phyloP scores from a whole-genome alignment of 2,113 vertebrate genomes.

The Podilymbus podiceps region DNA sequence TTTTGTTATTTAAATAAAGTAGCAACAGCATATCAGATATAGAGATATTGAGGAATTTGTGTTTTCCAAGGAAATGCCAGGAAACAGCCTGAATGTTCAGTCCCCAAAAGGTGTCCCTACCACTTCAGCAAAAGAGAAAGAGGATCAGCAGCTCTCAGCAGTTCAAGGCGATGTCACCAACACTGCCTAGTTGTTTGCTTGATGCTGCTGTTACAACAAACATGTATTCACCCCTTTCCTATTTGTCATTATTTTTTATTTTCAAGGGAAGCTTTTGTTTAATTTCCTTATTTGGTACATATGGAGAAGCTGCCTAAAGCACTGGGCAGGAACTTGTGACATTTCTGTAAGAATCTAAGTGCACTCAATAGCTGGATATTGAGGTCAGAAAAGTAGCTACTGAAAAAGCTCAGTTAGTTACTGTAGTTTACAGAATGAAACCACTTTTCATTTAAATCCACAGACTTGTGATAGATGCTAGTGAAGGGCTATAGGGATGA shows the following conservation, averaged over 20 bases:
- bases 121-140: neutral
- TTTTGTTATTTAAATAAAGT: neutral
- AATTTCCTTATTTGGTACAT: neutral
- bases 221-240: neutral
- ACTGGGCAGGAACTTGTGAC: neutral
- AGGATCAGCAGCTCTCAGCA: neutral
- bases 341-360: conserved; percentile 11
- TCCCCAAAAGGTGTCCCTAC: neutral
- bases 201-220: neutral
- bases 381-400: conserved; percentile 33
- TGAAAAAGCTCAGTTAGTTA: conserved; percentile 12
- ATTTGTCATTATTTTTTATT: neutral
- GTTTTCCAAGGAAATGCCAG: neutral
- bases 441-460: conserved; percentile 22
- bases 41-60: neutral
- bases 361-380: conserved; percentile 19
- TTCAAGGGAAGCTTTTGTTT: neutral
- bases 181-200: neutral
- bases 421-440: conserved; percentile 14
- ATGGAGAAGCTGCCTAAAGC: conserved; percentile 3
- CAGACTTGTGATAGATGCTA: neutral
- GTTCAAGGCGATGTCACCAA: neutral
- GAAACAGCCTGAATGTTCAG: neutral
- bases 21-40: neutral
- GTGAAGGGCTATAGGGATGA: conserved; percentile 23